Evolutionary conservation across 2,797 vertebrate genomes (phyloP).

Genomic region (Antennarius maculatus): DNA sequence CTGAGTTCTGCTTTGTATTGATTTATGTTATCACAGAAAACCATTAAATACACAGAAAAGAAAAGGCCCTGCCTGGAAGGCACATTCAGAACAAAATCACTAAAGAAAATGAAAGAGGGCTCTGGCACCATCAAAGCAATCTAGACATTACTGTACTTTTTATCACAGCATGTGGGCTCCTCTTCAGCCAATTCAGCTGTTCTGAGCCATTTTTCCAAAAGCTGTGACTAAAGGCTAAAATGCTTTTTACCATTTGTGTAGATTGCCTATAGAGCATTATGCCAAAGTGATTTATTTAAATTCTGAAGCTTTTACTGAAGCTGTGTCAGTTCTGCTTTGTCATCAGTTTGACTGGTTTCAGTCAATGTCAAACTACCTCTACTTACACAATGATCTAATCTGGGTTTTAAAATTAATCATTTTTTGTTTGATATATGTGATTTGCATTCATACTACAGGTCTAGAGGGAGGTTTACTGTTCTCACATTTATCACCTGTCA

Average conservation of each 20-base stretch:
- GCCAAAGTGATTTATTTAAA: slow-evolving; percentile 57
- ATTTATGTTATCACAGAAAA: not conserved
- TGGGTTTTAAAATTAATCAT: not conserved
- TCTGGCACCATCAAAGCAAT: slow-evolving; percentile 20
- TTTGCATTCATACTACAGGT: not conserved
- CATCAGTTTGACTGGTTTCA: slow-evolving; percentile 53
- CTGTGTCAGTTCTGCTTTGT: slow-evolving; percentile 54
- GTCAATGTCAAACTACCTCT: not conserved
- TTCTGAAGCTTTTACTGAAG: slow-evolving; percentile 36
- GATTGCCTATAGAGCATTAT: slow-evolving; percentile 55
- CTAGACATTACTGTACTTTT: slow-evolving; percentile 1
- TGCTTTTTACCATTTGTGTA: slow-evolving; percentile 40
- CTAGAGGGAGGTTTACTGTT: not conserved
- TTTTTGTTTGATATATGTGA: not conserved
- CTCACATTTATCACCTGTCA: not conserved
- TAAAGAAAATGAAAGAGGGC: slow-evolving; percentile 34
- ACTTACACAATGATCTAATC: slow-evolving; percentile 1
- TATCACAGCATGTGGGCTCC: slow-evolving; percentile 35
- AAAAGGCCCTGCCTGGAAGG: slow-evolving; percentile 2
- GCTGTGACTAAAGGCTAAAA: slow-evolving; percentile 32
- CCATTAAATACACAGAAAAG: slow-evolving; percentile 5
- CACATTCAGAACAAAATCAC: slow-evolving; percentile 22
- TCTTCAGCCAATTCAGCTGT: slow-evolving; percentile 45
- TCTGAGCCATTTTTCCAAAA: slow-evolving; percentile 50
- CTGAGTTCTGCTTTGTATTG: not conserved